A percentile compares a stretch with the other conserved stretches of the same genome.
Evolutionary conservation across 2,888 invertebrate genomes (phyloP).

Genomic region (Oeneis ivallda): DNA sequence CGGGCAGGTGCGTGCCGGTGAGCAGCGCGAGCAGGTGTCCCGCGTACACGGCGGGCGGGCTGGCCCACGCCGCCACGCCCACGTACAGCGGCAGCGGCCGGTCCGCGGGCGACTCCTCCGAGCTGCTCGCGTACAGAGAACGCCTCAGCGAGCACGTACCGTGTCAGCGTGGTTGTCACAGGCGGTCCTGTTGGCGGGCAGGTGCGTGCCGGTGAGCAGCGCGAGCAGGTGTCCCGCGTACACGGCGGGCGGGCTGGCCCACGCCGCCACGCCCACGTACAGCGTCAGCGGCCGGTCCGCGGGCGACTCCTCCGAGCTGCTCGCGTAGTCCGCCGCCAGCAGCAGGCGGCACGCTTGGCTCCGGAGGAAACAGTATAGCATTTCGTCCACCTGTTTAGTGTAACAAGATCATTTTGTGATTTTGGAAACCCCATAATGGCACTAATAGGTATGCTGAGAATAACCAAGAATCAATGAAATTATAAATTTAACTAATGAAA

Average conservation of each 20-base stretch:
- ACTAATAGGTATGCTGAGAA: too few relatives aligned
- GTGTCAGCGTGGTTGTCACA: slow-evolving; percentile 44
- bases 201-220: slow-evolving; percentile 80
- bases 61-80: slow-evolving; percentile 79
- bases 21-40: slow-evolving; percentile 84
- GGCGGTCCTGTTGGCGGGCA: slow-evolving; percentile 48
- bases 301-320: slow-evolving; percentile 49
- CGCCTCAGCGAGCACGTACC: slow-evolving; percentile 43
- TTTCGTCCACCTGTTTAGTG: slow-evolving; percentile 83
- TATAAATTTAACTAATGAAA: too few relatives aligned
- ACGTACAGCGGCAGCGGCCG: slow-evolving; percentile 81
- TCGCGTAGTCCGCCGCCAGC: slow-evolving; percentile 76
- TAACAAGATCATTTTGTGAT: too few relatives aligned
- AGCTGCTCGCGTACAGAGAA: slow-evolving; percentile 54
- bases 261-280: slow-evolving; percentile 84
- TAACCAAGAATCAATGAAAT: too few relatives aligned
- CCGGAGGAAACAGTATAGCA: slow-evolving; percentile 89
- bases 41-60: slow-evolving; percentile 76
- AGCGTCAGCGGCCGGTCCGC: slow-evolving; percentile 70
- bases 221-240: slow-evolving; percentile 84
- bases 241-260: slow-evolving; percentile 67
- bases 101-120: slow-evolving; percentile 50
- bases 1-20: slow-evolving; percentile 70
- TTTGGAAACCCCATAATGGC: not conserved
- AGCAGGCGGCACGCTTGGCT: slow-evolving; percentile 86